phyloP scores from a whole-genome alignment of 2,113 vertebrate genomes.

The Pungitius pungitius region DNA sequence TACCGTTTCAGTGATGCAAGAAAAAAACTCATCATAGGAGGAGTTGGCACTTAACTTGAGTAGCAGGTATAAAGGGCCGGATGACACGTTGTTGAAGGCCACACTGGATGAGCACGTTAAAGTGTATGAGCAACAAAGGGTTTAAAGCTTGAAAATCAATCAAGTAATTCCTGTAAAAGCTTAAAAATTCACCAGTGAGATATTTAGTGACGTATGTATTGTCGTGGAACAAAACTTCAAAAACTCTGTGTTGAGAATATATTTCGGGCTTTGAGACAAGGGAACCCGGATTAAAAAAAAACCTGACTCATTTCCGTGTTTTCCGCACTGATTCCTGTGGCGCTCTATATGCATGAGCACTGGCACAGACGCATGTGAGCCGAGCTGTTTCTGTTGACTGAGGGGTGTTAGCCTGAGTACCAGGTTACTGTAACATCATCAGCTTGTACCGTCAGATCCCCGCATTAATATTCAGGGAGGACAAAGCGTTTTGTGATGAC shows the following conservation, averaged over 20 bases:
- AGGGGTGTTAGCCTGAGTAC: slow-evolving; percentile 17
- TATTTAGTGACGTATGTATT: neutral
- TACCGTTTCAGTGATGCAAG: slow-evolving; percentile 76
- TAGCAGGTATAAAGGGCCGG: neutral
- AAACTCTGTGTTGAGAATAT: neutral
- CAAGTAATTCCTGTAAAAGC: too few relatives aligned
- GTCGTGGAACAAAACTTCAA: neutral
- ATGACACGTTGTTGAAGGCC: neutral
- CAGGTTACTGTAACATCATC: slow-evolving; percentile 42
- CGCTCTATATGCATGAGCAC: neutral
- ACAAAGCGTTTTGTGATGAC: slow-evolving; percentile 46
- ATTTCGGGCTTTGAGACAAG: neutral
- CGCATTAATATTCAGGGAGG: slow-evolving; percentile 67
- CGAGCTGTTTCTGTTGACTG: slow-evolving; percentile 13
- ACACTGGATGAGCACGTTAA: neutral
- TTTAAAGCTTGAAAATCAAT: too few relatives aligned
- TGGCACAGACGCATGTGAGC: neutral
- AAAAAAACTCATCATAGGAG: slow-evolving; percentile 13
- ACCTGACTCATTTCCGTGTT: neutral
- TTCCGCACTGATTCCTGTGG: neutral
- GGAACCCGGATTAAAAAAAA: neutral
- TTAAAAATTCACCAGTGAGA: neutral
- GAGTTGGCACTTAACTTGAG: slow-evolving; percentile 8
- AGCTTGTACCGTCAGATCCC: slow-evolving; percentile 48
- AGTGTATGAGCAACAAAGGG: neutral